Evolutionary conservation across 2,888 invertebrate genomes (phyloP).

Genomic region (Andrena trimmerana): DNA sequence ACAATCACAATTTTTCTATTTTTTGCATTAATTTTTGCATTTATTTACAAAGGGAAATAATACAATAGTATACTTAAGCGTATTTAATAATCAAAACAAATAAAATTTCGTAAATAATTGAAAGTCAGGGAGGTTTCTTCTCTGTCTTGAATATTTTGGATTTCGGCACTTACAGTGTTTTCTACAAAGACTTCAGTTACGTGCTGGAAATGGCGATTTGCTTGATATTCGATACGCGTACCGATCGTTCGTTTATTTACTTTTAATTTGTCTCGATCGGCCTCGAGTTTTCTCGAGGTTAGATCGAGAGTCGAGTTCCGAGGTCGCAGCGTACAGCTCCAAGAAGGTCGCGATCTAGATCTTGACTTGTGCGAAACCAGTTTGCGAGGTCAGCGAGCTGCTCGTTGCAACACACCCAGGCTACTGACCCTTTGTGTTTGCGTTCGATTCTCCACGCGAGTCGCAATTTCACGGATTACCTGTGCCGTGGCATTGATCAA

Average conservation of each 20-base stretch:
- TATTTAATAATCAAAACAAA: no score
- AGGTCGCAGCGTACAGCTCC: conserved; percentile 53
- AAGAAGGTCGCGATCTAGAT: conserved; percentile 80
- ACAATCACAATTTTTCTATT: no score
- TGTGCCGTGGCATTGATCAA: background rate
- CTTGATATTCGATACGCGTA: background rate
- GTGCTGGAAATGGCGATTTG: background rate
- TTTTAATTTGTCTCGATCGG: conserved; percentile 22
- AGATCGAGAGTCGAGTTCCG: conserved; percentile 13
- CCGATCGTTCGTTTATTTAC: conserved; percentile 8
- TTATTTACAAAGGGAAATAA: no score
- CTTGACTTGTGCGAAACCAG: conserved; percentile 80
- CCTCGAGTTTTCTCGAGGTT: conserved; percentile 17
- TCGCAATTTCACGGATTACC: conserved; percentile 38
- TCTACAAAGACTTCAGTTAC: background rate
- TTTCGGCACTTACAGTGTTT: background rate
- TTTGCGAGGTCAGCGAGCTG: conserved; percentile 71
- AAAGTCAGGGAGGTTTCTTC: no score
- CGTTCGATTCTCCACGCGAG: conserved; percentile 7
- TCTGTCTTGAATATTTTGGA: no score
- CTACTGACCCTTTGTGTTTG: conserved; percentile 70
- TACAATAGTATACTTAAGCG: no score
- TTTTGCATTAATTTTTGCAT: no score
- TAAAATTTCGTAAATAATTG: no score
- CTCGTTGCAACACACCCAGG: conserved; percentile 66